phyloP scores from a whole-genome alignment of 2,888 invertebrate genomes.

The Heliconius ismenius region DNA sequence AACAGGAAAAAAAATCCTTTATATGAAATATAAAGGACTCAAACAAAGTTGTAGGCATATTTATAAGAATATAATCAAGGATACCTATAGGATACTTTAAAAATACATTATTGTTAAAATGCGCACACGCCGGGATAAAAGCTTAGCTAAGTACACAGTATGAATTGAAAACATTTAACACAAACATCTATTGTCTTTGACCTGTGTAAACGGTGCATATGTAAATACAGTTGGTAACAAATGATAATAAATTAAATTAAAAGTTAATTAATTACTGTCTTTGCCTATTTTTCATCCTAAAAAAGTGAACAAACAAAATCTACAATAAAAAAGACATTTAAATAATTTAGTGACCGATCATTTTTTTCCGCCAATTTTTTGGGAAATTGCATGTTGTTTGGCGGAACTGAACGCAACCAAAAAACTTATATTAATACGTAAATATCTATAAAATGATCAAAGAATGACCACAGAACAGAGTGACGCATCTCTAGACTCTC shows the following conservation, averaged over 20 bases:
- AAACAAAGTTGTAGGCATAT: not conserved
- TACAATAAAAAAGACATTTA: not conserved
- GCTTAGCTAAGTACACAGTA: not conserved
- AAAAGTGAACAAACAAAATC: not conserved
- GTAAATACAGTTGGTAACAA: conserved; percentile 6
- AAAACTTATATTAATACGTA: not conserved
- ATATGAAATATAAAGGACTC: too few species aligned
- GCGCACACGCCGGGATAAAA: not conserved
- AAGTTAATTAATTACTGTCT: not conserved
- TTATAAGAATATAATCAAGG: not conserved
- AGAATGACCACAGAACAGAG: not conserved
- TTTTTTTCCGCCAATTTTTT: not conserved
- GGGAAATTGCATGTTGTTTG: not conserved
- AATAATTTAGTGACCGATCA: too few species aligned
- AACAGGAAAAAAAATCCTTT: too few species aligned
- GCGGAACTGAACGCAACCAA: not conserved
- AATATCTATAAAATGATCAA: too few species aligned
- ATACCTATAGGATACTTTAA: not conserved
- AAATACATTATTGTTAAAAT: not conserved
- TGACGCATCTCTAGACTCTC: not conserved
- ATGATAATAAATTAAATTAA: conserved; percentile 5
- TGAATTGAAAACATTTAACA: not conserved
- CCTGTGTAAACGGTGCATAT: not conserved
- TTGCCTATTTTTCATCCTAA: too few species aligned
- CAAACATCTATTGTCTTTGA: conserved; percentile 9